Percentiles rank a stretch among this genome's conserved stretches.
These are phyloP conservation scores for Phodopus roborovskii DNA, from an alignment of 2,113 vertebrate genomes.

Conservation along the genomic window DNA sequence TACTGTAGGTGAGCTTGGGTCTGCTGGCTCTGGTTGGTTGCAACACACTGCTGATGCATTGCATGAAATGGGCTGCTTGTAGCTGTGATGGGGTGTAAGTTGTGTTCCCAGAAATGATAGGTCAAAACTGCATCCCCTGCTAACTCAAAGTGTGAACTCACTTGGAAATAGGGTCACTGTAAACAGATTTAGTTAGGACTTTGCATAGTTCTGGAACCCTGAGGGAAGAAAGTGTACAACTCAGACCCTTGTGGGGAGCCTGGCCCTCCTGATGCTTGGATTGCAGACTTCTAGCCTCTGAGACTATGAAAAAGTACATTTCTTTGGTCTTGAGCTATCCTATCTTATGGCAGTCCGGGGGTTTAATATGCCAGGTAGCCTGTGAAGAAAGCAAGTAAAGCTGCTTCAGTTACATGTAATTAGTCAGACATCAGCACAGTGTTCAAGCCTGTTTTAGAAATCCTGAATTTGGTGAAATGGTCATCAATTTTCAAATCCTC, in stretches of 20 bases:
- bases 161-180: background rate
- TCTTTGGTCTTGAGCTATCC: background rate
- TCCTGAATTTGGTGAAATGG: slow-evolving; percentile 22
- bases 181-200: background rate
- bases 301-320: background rate
- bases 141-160: background rate
- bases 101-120: background rate
- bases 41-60: too few species aligned
- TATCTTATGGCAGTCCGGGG: background rate
- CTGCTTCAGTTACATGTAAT: background rate
- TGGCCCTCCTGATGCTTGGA: background rate
- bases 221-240: background rate
- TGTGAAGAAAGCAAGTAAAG: background rate
- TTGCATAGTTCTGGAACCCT: background rate
- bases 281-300: background rate
- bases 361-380: background rate
- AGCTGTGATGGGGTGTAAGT: background rate
- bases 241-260: background rate
- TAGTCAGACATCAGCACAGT: background rate
- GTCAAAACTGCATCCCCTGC: background rate
- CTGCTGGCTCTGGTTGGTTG: background rate
- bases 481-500: slow-evolving; percentile 44
- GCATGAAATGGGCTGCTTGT: background rate
- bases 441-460: background rate
- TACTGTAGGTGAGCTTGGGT: accelerated